Percentiles rank a stretch among this genome's conserved stretches.
Conservation (phyloP, 2,888 invertebrate genomes). For the Plagodis pulveraria region DNA sequence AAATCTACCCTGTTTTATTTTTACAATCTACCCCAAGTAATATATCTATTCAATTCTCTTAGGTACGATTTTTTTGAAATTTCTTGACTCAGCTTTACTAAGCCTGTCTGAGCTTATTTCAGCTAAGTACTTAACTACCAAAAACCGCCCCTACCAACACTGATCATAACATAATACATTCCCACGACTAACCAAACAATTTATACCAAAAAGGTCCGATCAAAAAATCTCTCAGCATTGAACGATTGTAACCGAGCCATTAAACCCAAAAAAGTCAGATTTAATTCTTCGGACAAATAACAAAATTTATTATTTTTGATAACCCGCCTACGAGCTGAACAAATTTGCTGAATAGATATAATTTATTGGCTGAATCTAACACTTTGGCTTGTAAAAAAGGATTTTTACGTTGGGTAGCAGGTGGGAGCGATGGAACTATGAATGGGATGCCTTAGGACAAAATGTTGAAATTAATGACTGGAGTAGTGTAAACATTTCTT, state of each 20-base stretch:
- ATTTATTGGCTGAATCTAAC: constrained; percentile 71
- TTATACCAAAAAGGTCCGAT: constrained; percentile 9
- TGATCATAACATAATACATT: constrained; percentile 4
- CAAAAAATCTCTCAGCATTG: constrained; percentile 36
- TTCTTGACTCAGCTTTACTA: too few relatives aligned
- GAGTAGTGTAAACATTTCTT: constrained; percentile 70
- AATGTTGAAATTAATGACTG: constrained; percentile 63
- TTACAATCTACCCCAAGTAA: too few relatives aligned
- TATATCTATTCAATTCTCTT: too few relatives aligned
- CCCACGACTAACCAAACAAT: constrained; percentile 25
- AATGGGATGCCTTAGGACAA: constrained; percentile 42
- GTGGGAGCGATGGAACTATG: constrained; percentile 32
- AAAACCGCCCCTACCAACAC: neutral
- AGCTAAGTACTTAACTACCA: too few relatives aligned
- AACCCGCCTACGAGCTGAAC: constrained; percentile 78
- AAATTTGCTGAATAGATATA: constrained; percentile 74
- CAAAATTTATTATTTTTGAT: constrained; percentile 47
- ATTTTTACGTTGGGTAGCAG: constrained; percentile 35
- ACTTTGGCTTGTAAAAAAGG: constrained; percentile 48
- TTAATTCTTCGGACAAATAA: constrained; percentile 55
- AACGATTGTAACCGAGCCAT: constrained; percentile 34
- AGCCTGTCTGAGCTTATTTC: too few relatives aligned
- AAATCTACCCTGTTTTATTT: too few relatives aligned
- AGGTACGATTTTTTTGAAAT: too few relatives aligned
- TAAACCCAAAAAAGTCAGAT: constrained; percentile 40